Conservation (phyloP, 2,113 vertebrate genomes). For the Phrynosoma platyrhinos region DNA sequence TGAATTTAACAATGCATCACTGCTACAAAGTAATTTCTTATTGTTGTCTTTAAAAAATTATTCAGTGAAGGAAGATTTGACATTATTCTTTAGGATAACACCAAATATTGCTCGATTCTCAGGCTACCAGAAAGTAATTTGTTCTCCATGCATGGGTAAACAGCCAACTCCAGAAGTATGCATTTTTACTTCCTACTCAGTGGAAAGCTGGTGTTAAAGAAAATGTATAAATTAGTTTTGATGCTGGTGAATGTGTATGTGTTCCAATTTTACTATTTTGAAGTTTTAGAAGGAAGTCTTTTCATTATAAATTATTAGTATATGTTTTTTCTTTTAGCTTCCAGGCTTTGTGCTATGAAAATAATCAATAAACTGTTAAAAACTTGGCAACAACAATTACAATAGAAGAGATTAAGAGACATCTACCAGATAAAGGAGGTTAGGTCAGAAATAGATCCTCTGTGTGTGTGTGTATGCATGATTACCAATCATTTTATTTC, state of each 20-base stretch:
- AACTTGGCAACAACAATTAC: constrained; percentile 1
- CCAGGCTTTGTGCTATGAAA: constrained; percentile 28
- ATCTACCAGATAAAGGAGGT: neutral
- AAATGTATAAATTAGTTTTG: constrained; percentile 44
- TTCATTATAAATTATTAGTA: constrained; percentile 39
- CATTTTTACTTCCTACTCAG: constrained; percentile 38
- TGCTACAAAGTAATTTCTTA: constrained; percentile 52
- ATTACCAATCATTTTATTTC: neutral
- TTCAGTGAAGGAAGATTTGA: constrained; percentile 51
- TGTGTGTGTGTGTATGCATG: neutral
- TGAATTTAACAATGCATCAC: constrained; percentile 54
- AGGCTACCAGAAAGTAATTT: constrained; percentile 62
- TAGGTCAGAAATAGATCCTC: neutral
- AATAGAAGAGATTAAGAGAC: constrained; percentile 21
- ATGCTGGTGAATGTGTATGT: constrained; percentile 6
- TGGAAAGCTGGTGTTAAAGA: constrained; percentile 48
- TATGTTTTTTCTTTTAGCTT: constrained; percentile 8
- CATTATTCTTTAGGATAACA: constrained; percentile 64
- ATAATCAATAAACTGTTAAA: constrained; percentile 33
- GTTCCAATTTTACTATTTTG: constrained; percentile 20
- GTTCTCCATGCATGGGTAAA: constrained; percentile 61
- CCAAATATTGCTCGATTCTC: constrained; percentile 64
- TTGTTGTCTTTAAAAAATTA: constrained; percentile 55
- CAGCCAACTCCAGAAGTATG: constrained; percentile 46
- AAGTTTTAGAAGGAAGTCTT: constrained; percentile 33